Evolutionary conservation across 2,113 vertebrate species (phyloP).

Genomic region (Ophthalmolycus amberensis): DNA sequence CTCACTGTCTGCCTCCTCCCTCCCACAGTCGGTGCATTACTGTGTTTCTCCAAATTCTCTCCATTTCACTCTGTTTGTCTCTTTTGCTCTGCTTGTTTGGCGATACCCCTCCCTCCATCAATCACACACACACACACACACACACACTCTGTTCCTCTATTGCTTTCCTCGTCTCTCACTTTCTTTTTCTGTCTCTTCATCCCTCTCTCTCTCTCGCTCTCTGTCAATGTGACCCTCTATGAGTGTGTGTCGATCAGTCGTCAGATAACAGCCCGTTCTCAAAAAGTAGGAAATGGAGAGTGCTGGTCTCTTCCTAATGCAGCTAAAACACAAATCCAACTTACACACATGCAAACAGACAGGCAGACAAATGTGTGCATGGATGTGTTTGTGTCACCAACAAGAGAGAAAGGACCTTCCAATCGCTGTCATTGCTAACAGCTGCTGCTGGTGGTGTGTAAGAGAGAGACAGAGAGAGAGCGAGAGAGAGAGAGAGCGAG

Average conservation of each 20-base stretch:
- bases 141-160: conserved; percentile 9
- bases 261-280: conserved; percentile 44
- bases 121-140: conserved; percentile 4
- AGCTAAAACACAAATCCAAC: conserved; percentile 51
- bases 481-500: conserved; percentile 39
- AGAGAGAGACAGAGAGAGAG: conserved; percentile 53
- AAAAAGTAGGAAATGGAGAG: conserved; percentile 65
- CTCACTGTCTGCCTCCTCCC: conserved; percentile 51
- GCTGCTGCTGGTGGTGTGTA: conserved; percentile 48
- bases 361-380: not conserved
- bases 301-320: conserved; percentile 55
- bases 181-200: conserved; percentile 4
- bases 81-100: conserved; percentile 47
- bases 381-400: conserved; percentile 33
- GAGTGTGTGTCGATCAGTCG: conserved; percentile 48
- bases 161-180: conserved; percentile 33
- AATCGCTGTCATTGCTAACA: conserved; percentile 72
- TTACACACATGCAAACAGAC: not conserved
- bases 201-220: not conserved
- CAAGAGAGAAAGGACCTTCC: conserved; percentile 36
- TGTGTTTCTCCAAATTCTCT: conserved; percentile 68
- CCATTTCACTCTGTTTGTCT: conserved; percentile 53
- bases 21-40: conserved; percentile 86
- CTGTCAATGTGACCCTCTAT: conserved; percentile 6
- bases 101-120: conserved; percentile 54